Evolutionary conservation across 2,113 vertebrate species (phyloP), one percentile per base, ranked within the genome.

Genomic region (Globicephala melas): DNA sequence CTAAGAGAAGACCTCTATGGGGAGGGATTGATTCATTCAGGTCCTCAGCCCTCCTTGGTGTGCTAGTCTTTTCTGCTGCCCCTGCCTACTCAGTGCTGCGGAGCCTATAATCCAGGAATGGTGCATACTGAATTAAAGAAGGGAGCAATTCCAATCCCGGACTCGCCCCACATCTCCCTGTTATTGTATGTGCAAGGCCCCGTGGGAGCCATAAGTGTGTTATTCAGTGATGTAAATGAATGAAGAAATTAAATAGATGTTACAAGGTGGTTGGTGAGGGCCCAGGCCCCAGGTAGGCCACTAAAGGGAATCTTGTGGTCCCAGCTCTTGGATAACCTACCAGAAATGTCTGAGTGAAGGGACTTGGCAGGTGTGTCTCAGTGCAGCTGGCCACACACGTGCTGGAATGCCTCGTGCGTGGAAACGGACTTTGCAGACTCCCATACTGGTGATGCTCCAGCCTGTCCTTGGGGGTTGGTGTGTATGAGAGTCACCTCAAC

Each of bases 371-470:
- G 20, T 13, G 3, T 70, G 23, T 71, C 31, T 65, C 14, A 2
- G 62, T 0, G 4, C 63, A 3, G 14, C 0, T 9, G 20, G 31
- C 31, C n/a, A 36, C 26, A 1, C 38, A 31, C 21, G 0, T 4
- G 15, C 26, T 38, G 11, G 84, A 38, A 53, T 20, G 68, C 38
- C 25, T 55, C 3, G 3, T 33, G 11, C 25, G 0, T 10, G 47
- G 25, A 8, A n/a, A 5, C 1, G 18, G 82, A 8, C 28, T 6
- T 47, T 25, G 9, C 44, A 71, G 15, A 17, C 65, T 33, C 44
- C 6, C 26, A 10, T 2, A 18, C 3, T 0, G 0, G 44, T 13
- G 21, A 26, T 23, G 0, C 73, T 26, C 14, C 9, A 2, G 21
- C 12, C 31, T n/a, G 23, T 38, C 55, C 60, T 55, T 15, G 31